phyloP scores from a whole-genome alignment of 1,140 invertebrate species.

The Ips nitidus region DNA sequence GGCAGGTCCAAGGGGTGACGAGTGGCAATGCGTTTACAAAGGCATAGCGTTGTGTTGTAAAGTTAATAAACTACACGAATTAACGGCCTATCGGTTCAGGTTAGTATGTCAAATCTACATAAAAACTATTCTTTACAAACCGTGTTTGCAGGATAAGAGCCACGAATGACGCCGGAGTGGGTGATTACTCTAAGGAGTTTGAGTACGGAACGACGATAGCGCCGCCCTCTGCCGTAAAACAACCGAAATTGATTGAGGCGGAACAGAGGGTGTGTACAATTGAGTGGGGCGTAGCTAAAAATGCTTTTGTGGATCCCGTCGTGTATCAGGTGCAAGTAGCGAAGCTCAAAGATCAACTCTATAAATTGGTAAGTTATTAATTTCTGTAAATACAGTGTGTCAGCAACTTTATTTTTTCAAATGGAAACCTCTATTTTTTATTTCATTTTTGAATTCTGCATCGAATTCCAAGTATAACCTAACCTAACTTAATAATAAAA shows the following conservation, averaged over 20 bases:
- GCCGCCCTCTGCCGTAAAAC: constrained; percentile 75
- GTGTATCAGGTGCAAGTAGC: constrained; percentile 68
- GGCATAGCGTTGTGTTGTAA: constrained; percentile 75
- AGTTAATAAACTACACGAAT: constrained; percentile 77
- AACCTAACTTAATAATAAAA: no score
- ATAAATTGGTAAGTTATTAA: constrained; percentile 57
- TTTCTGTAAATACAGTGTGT: neutral
- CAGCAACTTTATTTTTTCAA: neutral
- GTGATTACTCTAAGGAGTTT: constrained; percentile 71
- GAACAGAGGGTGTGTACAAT: constrained; percentile 54
- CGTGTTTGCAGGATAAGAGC: constrained; percentile 66
- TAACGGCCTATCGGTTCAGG: constrained; percentile 73
- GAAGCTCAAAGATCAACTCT: constrained; percentile 62
- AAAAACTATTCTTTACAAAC: neutral
- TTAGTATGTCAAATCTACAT: constrained; percentile 1
- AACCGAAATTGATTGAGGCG: constrained; percentile 60
- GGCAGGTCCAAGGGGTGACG: constrained; percentile 63
- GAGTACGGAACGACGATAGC: constrained; percentile 73
- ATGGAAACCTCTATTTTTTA: no score
- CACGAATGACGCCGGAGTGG: constrained; percentile 79
- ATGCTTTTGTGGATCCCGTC: constrained; percentile 61
- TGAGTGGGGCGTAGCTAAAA: constrained; percentile 59
- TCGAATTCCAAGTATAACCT: no score
- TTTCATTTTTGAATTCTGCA: no score
- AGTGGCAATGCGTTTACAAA: constrained; percentile 76